Conservation (phyloP, 2,888 invertebrate genomes). For the Hirtodrosophila histrioides region DNA sequence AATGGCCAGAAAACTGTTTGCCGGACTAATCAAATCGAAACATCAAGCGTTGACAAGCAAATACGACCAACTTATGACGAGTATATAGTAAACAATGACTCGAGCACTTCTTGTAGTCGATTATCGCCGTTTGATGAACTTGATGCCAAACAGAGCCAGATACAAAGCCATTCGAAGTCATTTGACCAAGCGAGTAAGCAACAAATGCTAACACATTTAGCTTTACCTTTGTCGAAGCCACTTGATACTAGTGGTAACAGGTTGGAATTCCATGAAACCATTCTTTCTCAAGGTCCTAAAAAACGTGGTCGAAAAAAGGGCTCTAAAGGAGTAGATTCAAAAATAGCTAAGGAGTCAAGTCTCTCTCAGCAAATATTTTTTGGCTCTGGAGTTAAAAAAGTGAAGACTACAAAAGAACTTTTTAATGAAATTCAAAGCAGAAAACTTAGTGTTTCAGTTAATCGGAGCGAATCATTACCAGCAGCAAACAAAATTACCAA, state of each 20-base stretch:
- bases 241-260: conserved; percentile 8
- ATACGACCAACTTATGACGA: conserved; percentile 40
- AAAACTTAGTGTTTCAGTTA: conserved; percentile 63
- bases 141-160: conserved; percentile 56
- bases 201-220: conserved; percentile 7
- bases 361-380: conserved; percentile 80
- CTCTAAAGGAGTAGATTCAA: conserved; percentile 82
- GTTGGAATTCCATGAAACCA: conserved; percentile 7
- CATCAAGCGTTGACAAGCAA: conserved; percentile 19
- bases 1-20: conserved; percentile 25
- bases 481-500: conserved; percentile 56
- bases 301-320: conserved; percentile 84
- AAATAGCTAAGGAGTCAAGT: conserved; percentile 81
- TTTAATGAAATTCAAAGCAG: conserved; percentile 84
- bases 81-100: conserved; percentile 55
- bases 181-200: conserved; percentile 45
- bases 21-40: conserved; percentile 11
- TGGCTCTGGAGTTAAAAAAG: conserved; percentile 81
- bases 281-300: conserved; percentile 64
- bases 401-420: conserved; percentile 84
- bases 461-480: conserved; percentile 53
- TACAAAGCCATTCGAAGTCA: conserved; percentile 39
- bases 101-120: conserved; percentile 78
- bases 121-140: conserved; percentile 68
- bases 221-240: conserved; percentile 2